phyloP scores from a whole-genome alignment of 2,113 vertebrate species.

The Columba livia region DNA sequence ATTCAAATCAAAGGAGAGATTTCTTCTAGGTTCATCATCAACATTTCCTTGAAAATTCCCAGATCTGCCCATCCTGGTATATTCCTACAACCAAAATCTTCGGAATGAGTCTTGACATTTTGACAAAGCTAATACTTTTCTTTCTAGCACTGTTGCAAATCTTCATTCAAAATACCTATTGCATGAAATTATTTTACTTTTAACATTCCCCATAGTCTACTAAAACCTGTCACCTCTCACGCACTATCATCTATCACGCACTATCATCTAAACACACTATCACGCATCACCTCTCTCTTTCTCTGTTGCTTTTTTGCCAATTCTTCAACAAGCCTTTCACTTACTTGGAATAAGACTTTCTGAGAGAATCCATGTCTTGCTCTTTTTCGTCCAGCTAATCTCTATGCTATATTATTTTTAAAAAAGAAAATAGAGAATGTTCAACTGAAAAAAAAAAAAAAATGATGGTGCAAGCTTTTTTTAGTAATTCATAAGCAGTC shows the following conservation, averaged over 20 bases:
- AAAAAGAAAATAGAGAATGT: background rate
- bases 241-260: background rate
- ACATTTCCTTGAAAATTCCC: background rate
- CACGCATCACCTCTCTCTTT: background rate
- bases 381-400: background rate
- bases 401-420: background rate
- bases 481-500: background rate
- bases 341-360: background rate
- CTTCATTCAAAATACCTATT: background rate
- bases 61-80: background rate
- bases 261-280: too few species aligned
- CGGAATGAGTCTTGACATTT: background rate
- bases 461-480: background rate
- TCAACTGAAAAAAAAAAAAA: background rate
- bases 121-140: background rate
- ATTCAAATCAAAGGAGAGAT: background rate
- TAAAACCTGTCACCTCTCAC: background rate
- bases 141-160: background rate
- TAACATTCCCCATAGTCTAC: background rate
- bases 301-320: background rate
- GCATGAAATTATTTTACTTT: background rate
- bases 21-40: background rate
- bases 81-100: background rate
- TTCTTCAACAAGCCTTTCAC: background rate
- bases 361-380: background rate